phyloP scores from a whole-genome alignment of 2,113 vertebrate species.

The Nipponia nippon region DNA sequence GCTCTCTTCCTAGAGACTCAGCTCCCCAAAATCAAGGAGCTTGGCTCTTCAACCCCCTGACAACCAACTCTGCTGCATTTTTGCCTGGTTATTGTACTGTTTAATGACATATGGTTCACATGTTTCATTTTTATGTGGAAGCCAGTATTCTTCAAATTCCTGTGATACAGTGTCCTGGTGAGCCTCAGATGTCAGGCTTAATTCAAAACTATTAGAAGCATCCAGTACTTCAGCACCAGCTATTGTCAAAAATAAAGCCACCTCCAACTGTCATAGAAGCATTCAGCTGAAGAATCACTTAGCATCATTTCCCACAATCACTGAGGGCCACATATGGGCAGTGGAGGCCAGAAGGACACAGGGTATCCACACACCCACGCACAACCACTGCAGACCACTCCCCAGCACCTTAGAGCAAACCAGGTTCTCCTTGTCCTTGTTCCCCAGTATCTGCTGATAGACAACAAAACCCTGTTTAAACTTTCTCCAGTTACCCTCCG shows the following conservation, averaged over 20 bases:
- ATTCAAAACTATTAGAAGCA: neutral
- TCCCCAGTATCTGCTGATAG: neutral
- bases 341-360: neutral
- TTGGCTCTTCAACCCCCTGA: neutral
- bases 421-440: neutral
- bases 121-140: neutral
- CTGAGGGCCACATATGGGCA: neutral
- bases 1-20: neutral
- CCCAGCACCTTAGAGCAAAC: neutral
- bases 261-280: neutral
- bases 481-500: neutral
- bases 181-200: neutral
- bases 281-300: neutral
- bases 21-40: neutral
- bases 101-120: neutral
- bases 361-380: neutral
- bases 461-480: neutral
- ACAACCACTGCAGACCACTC: neutral
- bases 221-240: neutral
- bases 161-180: neutral
- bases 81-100: neutral
- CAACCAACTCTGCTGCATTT: neutral
- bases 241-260: neutral
- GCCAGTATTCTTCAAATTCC: neutral
- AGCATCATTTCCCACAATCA: neutral